Evolutionary conservation across 2,888 invertebrate species (phyloP).

Genomic region (Ochlodes sylvanus): DNA sequence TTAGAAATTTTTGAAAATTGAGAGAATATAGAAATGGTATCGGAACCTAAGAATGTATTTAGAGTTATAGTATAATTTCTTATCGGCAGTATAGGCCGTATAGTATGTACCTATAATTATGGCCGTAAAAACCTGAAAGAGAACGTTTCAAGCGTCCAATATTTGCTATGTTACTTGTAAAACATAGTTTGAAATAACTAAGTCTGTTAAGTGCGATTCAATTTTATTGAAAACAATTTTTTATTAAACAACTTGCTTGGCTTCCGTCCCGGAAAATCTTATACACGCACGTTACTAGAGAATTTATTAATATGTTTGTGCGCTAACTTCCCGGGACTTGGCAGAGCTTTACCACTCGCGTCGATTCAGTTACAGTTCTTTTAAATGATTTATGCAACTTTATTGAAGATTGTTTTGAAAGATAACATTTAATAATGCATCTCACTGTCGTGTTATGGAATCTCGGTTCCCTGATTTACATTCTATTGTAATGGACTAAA

Average conservation of each 20-base stretch:
- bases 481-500: background rate
- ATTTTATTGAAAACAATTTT: constrained; percentile 16
- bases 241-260: constrained; percentile 24
- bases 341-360: constrained; percentile 9
- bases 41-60: too few relatives aligned
- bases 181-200: background rate
- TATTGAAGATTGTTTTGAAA: constrained; percentile 2
- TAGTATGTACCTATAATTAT: too few relatives aligned
- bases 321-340: background rate
- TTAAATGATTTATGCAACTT: constrained; percentile 19
- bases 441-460: background rate
- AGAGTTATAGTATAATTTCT: too few relatives aligned
- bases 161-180: background rate
- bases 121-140: too few relatives aligned
- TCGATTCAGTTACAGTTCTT: constrained; percentile 10
- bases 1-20: too few relatives aligned
- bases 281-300: background rate
- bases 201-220: background rate
- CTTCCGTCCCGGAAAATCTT: constrained; percentile 7
- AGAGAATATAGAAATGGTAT: too few relatives aligned
- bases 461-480: too few relatives aligned
- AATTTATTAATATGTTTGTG: constrained; percentile 27
- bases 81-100: too few relatives aligned
- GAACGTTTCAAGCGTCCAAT: too few relatives aligned
- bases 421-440: constrained; percentile 1